Percentiles rank a stretch among this genome's conserved stretches.
These are phyloP conservation scores for Drosophila murphyi DNA, from an alignment of 1,140 invertebrate genomes.

Conservation along the genomic window DNA sequence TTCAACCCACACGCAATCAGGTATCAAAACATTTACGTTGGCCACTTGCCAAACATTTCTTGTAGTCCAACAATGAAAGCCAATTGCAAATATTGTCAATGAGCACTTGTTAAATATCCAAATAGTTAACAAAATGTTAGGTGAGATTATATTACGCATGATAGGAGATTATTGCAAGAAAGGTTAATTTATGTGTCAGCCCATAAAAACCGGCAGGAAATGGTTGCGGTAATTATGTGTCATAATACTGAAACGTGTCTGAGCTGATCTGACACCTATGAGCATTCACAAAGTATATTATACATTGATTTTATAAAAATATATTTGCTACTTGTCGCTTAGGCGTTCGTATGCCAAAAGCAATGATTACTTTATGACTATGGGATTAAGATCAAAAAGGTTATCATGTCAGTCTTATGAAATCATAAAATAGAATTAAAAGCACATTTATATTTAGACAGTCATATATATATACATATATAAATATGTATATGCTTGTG, in stretches of 20 bases:
- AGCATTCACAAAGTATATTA: not conserved
- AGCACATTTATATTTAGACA: conserved; percentile 12
- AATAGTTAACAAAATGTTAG: conserved; percentile 45
- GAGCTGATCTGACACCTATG: conserved; percentile 5
- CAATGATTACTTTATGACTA: conserved; percentile 20
- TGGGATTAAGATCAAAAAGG: conserved; percentile 38
- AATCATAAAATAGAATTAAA: conserved; percentile 28
- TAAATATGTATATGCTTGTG: not conserved
- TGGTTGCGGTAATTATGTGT: not conserved
- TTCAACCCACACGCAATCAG: conserved; percentile 6
- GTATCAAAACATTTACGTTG: conserved; percentile 22
- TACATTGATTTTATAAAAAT: not conserved
- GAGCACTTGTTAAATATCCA: conserved; percentile 4
- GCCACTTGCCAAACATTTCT: conserved; percentile 35
- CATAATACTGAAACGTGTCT: not conserved
- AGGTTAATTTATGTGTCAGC: no score
- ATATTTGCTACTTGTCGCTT: not conserved
- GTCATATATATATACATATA: not conserved
- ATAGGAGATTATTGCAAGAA: no score
- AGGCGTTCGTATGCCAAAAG: conserved; percentile 1
- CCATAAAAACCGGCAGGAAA: not conserved
- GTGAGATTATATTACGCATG: conserved; percentile 7
- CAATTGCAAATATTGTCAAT: conserved; percentile 35
- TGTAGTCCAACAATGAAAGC: conserved; percentile 4
- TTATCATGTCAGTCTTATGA: conserved; percentile 44